These are phyloP conservation scores for Turritopsis dohrnii DNA, from an alignment of 30 jellyfish, hydroid and myxozoan species.

Conservation along the genomic window DNA sequence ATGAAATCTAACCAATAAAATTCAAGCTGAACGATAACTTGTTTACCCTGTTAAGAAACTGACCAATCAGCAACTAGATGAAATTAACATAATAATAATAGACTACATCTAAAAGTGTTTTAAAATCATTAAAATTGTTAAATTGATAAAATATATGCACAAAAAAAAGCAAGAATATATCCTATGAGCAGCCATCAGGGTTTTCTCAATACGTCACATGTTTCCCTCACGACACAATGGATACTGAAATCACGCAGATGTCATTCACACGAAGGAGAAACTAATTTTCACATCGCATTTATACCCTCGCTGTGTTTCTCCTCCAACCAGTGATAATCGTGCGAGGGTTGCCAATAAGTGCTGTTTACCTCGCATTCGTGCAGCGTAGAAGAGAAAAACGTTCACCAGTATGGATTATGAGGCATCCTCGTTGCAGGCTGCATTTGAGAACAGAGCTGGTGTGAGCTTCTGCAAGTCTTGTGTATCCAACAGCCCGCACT, in stretches of 20 bases:
- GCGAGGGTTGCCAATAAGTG: not conserved
- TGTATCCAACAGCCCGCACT: not conserved
- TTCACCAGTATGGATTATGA: not conserved
- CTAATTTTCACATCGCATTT: not conserved
- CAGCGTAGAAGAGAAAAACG: not conserved
- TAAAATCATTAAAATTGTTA: not conserved
- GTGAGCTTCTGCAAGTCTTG: constrained; percentile 14
- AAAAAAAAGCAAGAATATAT: no score
- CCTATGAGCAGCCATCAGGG: no score
- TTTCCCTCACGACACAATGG: no score
- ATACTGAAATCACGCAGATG: no score
- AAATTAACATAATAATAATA: not conserved
- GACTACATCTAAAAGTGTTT: not conserved
- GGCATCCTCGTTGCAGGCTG: not conserved
- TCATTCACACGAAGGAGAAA: not conserved
- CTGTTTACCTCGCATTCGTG: not conserved
- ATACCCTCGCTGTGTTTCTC: not conserved
- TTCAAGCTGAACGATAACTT: not conserved
- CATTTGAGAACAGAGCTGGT: constrained; percentile 9
- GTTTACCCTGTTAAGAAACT: not conserved
- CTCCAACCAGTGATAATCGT: not conserved
- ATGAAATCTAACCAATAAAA: not conserved
- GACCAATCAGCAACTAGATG: not conserved
- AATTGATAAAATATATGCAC: not conserved
- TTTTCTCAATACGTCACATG: no score